Conservation (phyloP, 2,888 invertebrate genomes). For the Drosophila glabriapex region DNA sequence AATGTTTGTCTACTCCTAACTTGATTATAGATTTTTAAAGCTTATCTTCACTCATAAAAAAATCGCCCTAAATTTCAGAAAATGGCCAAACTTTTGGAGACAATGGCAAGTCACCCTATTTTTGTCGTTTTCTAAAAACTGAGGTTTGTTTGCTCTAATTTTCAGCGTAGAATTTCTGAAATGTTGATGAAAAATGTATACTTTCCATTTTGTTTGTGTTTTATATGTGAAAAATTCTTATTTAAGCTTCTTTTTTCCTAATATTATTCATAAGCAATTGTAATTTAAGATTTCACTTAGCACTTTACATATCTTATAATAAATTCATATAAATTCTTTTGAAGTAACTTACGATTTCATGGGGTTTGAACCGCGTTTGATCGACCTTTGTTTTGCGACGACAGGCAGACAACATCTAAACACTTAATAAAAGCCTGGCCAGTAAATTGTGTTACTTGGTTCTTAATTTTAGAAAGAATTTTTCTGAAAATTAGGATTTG, state of each 20-base stretch:
- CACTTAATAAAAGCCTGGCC: too few relatives aligned
- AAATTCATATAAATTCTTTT: not conserved
- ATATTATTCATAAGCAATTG: too few relatives aligned
- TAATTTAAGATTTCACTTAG: too few relatives aligned
- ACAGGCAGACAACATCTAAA: too few relatives aligned
- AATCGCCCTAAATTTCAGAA: not conserved
- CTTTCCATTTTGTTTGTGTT: too few relatives aligned
- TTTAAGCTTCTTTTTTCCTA: too few relatives aligned
- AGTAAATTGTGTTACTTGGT: not conserved
- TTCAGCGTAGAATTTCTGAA: not conserved
- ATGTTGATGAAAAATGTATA: too few relatives aligned
- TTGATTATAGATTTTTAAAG: not conserved
- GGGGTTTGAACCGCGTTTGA: not conserved
- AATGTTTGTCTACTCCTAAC: not conserved
- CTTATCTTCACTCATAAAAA: not conserved
- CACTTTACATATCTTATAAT: too few relatives aligned
- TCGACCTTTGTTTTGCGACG: too few relatives aligned
- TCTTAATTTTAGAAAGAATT: not conserved
- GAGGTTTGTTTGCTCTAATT: fast-evolving
- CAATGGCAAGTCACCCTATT: not conserved
- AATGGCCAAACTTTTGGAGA: not conserved
- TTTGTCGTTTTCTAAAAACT: not conserved
- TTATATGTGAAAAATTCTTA: too few relatives aligned
- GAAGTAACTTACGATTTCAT: not conserved
- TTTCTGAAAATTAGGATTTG: not conserved